Base-by-base conservation (phyloP, 1,140 invertebrate genomes). In the Solenopsis invicta region DNA sequence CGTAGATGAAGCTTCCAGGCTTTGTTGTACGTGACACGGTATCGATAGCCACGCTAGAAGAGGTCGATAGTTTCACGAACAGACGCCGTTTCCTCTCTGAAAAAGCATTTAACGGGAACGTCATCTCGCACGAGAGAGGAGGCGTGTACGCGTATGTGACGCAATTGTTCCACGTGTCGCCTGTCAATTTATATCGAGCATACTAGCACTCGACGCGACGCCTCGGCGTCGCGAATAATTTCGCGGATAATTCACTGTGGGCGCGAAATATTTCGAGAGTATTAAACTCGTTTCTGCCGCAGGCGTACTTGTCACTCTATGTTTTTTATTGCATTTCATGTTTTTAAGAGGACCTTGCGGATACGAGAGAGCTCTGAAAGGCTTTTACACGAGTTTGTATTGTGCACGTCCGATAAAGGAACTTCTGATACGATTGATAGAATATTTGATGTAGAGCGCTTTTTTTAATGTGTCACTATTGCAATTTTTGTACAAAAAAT, bases 31-130 rank as follows among this genome's bases (percentile, higher is more conserved):
- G 18, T 50, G 29, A 75, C 18, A 24, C 21, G 64, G 76, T 77
- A 87, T 87, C 29, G 64, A 87, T 76, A 89, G 18, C 54, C 71
- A 67, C 18, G 21, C n/a, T 18, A 54, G 48, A 81, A 67, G 76
- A 87, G 89, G 24, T 71, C 80, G 78, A 89, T 89, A 90, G 80
- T 76, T 85, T 62, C 85, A 29, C 64, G 34, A 74, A 80, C 69
- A 78, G 61, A 90, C 67, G 69, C 82, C 69, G 48, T 56, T 45
- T 62, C 18, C 45, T 72, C 85, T 87, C 45, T 61, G 62, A 34
- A 86, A 90, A 59, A 56, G 64, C 41, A 86, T 90, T 75, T 61
- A 78, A 56, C 64, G 34, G 29, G 41, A 71, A 89, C 52, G 69
- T 84, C 80, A 84, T 84, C 80, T 34, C 80, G 69, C 8, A 8